Evolutionary conservation across 2,113 vertebrate genomes (phyloP).

Genomic region (Perca fluviatilis): DNA sequence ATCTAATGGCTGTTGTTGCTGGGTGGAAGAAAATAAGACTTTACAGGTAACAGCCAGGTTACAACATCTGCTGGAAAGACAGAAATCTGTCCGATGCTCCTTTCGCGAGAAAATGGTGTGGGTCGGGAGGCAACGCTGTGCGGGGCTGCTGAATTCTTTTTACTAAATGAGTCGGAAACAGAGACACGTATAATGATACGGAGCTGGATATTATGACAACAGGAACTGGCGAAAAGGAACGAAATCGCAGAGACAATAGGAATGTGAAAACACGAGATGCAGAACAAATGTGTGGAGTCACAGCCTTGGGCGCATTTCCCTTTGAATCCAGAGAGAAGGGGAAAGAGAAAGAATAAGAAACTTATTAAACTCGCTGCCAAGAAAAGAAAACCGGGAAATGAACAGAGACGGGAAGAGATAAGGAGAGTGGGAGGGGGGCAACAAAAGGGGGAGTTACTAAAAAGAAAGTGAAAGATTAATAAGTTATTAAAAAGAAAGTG

Average conservation of each 20-base stretch:
- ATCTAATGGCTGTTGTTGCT: too few relatives aligned
- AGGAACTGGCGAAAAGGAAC: not conserved
- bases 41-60: too few relatives aligned
- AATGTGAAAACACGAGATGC: slow-evolving; percentile 32
- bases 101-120: not conserved
- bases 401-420: not conserved
- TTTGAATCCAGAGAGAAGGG: slow-evolving; percentile 17
- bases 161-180: not conserved
- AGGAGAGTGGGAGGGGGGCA: too few relatives aligned
- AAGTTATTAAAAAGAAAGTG: not conserved
- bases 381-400: not conserved
- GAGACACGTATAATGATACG: not conserved
- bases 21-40: too few relatives aligned
- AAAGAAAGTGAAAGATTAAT: slow-evolving; percentile 11
- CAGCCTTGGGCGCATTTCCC: slow-evolving; percentile 25
- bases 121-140: not conserved
- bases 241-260: not conserved
- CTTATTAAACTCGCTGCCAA: slow-evolving; percentile 31
- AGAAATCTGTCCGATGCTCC: not conserved
- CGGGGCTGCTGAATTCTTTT: not conserved
- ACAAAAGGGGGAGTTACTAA: not conserved
- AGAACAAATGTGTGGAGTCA: slow-evolving; percentile 46
- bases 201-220: not conserved
- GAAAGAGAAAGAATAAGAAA: slow-evolving; percentile 33
- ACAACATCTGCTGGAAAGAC: too few relatives aligned